Conservation (phyloP, 64 coral and sea anemone genomes). For the Anthopleura sola region DNA sequence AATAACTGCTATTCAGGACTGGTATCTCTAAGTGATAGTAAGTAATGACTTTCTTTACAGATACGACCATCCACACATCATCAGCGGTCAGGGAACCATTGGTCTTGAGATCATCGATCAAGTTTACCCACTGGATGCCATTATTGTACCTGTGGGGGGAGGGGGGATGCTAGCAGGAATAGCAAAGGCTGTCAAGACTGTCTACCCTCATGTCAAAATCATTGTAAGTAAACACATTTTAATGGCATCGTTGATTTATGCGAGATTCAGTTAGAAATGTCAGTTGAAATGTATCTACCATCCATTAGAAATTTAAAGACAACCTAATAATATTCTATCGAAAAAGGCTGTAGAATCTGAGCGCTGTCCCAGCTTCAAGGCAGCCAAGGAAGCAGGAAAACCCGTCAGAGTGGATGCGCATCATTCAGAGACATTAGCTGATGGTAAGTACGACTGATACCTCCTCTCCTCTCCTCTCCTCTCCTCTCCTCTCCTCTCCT, state of each 20-base stretch:
- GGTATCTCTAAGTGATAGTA: not conserved
- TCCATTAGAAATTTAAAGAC: no score
- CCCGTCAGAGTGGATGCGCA: conserved; percentile 69
- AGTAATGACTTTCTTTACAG: not conserved
- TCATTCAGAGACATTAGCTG: conserved; percentile 65
- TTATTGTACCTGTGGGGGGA: conserved; percentile 75
- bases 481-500: not conserved
- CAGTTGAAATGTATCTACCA: no score
- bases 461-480: not conserved
- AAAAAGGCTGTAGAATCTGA: conserved; percentile 79
- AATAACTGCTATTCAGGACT: no score
- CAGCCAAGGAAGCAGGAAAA: conserved; percentile 76
- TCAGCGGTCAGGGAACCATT: conserved; percentile 76
- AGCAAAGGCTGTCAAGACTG: conserved; percentile 74
- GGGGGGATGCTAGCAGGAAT: conserved; percentile 77
- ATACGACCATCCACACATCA: conserved; percentile 78
- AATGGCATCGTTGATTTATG: no score
- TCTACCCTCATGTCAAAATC: conserved; percentile 67
- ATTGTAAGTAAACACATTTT: conserved; percentile 44
- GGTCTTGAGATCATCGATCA: conserved; percentile 91
- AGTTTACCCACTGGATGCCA: conserved; percentile 64
- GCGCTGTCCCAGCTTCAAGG: conserved; percentile 76
- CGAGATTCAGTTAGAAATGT: not conserved
- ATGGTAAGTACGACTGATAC: conserved; percentile 57
- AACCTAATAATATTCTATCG: no score